Evolutionary conservation across 2,888 invertebrate genomes (phyloP), one percentile per base, ranked within the genome.

Genomic region (Homarus gammarus): DNA sequence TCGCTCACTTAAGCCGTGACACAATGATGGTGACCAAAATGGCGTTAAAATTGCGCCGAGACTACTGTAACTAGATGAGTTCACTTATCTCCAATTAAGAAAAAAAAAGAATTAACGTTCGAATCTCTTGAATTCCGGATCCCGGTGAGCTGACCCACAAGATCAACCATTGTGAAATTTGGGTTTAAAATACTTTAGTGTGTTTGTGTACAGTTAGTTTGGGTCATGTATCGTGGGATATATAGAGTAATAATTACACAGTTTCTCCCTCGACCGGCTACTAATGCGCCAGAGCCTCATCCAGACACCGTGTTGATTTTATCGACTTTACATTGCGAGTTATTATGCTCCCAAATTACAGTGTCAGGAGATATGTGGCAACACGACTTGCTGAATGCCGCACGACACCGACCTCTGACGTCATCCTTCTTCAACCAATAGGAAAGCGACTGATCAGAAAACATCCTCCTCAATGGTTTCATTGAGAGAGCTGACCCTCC

Each of bases 261-360:
- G 49, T 31, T 78, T 51, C 44, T 64, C 33, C 51, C 49, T 31
- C 31, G 18, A n/a, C 78, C 22, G 33, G 51, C 78, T 78, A 49
- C 49, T 78, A 78, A 78, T 78, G 33, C 51, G 51, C 27, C 49
- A 36, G 36, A 51, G 49, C 1, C 78, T 78, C 78, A 78, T 78
- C 78, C 78, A 78, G 51, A 49, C 78, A 33, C 78, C 78, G 56
- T 78, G 51, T 78, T 78, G 78, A 78, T 78, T 49, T 78, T 78
- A 78, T 78, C 78, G 78, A 78, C 51, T 78, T 36, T 10, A 78
- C 78, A 78, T 78, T 78, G 78, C 15, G 56, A 78, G 78, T 49
- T 78, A 40, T 78, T 78, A 78, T 78, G 36, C 51, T 38, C 33
- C 33, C 78, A 78, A 78, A 78, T 78, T 78, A 56, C 78, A 78